Evolutionary conservation across 2,797 vertebrate genomes (phyloP).

Genomic region (Tauraco hartlaubi): DNA sequence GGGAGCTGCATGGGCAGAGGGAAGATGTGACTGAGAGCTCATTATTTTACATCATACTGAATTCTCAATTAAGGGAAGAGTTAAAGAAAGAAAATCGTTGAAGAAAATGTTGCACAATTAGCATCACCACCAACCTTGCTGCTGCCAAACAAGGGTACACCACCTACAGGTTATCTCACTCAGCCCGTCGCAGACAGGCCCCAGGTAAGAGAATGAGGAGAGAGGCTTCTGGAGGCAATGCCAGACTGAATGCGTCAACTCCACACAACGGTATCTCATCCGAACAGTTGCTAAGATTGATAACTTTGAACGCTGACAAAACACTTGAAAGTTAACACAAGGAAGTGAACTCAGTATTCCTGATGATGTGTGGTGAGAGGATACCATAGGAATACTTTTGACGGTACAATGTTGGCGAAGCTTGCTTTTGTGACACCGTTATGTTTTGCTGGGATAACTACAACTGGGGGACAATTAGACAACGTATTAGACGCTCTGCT

Average conservation of each 20-base stretch:
- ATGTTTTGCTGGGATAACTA: background rate
- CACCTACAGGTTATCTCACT: background rate
- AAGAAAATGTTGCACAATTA: slow-evolving; percentile 10
- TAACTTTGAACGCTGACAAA: background rate
- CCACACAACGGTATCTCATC: background rate
- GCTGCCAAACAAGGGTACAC: background rate
- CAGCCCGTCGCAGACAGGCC: slow-evolving; percentile 79
- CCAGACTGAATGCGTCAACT: background rate
- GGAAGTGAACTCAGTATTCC: background rate
- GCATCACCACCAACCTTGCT: background rate
- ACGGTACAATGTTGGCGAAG: background rate
- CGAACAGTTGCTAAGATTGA: background rate
- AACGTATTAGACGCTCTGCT: too few species aligned
- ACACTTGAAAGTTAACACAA: background rate
- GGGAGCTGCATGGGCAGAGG: slow-evolving; percentile 11
- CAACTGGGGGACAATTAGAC: background rate
- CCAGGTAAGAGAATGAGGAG: slow-evolving; percentile 52
- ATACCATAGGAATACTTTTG: background rate
- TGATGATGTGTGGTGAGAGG: background rate
- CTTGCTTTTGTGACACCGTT: background rate
- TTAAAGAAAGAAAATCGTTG: slow-evolving; percentile 33
- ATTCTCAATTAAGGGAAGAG: slow-evolving; percentile 48
- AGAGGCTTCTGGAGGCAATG: background rate
- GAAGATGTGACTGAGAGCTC: slow-evolving; percentile 46
- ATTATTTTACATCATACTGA: slow-evolving; percentile 34